These are phyloP conservation scores for Salvelinus alpinus DNA, from an alignment of 2,113 vertebrate species.

Conservation along the genomic window DNA sequence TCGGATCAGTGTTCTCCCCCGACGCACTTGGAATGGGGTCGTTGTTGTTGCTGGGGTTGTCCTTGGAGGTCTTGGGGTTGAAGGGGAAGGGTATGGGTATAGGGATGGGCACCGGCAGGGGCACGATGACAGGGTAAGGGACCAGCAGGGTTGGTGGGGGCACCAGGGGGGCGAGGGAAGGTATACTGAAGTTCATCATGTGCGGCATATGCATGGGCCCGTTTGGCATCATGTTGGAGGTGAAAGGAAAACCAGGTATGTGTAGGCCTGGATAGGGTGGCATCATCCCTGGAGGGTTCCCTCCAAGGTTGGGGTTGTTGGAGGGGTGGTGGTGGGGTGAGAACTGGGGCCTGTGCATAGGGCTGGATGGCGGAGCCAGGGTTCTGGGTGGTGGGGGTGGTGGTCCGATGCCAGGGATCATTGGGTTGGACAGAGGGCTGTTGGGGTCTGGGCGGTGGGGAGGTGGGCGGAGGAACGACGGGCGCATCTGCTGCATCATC, in stretches of 20 bases:
- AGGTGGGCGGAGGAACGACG: slow-evolving; percentile 86
- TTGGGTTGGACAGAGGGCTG: slow-evolving; percentile 91
- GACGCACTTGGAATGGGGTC: slow-evolving; percentile 81
- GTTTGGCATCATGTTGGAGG: slow-evolving; percentile 95
- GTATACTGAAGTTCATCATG: slow-evolving; percentile 96
- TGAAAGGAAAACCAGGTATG: slow-evolving; percentile 88
- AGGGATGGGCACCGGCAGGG: slow-evolving; percentile 93
- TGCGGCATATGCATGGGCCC: slow-evolving; percentile 91
- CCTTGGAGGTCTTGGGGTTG: slow-evolving; percentile 84
- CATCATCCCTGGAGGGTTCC: slow-evolving; percentile 65
- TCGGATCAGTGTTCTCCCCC: slow-evolving; percentile 54
- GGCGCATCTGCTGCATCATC: slow-evolving; percentile 96
- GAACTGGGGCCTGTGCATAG: slow-evolving; percentile 93
- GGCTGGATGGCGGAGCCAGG: slow-evolving; percentile 87
- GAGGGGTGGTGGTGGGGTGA: slow-evolving; percentile 91
- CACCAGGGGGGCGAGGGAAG: slow-evolving; percentile 93
- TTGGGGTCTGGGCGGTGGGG: slow-evolving; percentile 87
- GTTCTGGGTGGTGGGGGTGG: slow-evolving; percentile 80
- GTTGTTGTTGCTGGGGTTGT: slow-evolving; percentile 79
- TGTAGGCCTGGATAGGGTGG: slow-evolving; percentile 86
- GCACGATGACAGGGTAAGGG: slow-evolving; percentile 97
- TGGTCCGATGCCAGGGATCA: slow-evolving; percentile 91
- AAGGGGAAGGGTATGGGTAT: slow-evolving; percentile 95
- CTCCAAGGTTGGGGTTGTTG: slow-evolving; percentile 83
- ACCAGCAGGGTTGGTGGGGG: slow-evolving; percentile 95